Evolutionary conservation across 23 tunicate species (phyloP).

Genomic region (Halocynthia roretzi): DNA sequence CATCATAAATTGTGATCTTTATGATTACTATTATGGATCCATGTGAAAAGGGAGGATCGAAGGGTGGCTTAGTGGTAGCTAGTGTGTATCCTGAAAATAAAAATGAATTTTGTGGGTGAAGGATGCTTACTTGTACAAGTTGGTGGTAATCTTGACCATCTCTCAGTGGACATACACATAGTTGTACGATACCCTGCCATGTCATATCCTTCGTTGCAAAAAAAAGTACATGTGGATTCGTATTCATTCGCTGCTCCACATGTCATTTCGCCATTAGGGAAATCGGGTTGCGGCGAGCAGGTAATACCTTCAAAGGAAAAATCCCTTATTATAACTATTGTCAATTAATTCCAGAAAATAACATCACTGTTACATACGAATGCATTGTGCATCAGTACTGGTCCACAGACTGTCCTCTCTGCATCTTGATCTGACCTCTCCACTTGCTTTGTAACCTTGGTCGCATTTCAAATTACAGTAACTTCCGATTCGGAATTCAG

Average conservation of each 20-base stretch:
- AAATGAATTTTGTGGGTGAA: not conserved
- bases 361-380: conserved; percentile 2
- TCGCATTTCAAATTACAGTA: conserved; percentile 57
- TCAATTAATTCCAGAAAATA: too few species aligned
- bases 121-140: conserved; percentile 26
- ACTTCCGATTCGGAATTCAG: conserved; percentile 42
- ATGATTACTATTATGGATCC: too few species aligned
- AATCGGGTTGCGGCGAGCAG: too few species aligned
- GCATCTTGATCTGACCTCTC: conserved; percentile 40
- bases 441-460: conserved; percentile 42
- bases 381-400: conserved; percentile 35
- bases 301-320: too few species aligned
- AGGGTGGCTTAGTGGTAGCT: too few species aligned
- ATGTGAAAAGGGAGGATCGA: too few species aligned
- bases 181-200: conserved; percentile 36
- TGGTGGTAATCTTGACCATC: conserved; percentile 46
- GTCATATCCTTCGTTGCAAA: conserved; percentile 77
- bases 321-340: too few species aligned
- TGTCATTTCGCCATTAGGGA: conserved; percentile 33
- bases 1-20: too few species aligned
- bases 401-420: conserved; percentile 43
- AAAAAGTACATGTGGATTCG: conserved; percentile 45
- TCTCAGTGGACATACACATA: conserved; percentile 32
- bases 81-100: too few species aligned
- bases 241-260: conserved; percentile 36